phyloP scores from a whole-genome alignment of 2,113 vertebrate genomes.

The Chrysochloris asiatica region DNA sequence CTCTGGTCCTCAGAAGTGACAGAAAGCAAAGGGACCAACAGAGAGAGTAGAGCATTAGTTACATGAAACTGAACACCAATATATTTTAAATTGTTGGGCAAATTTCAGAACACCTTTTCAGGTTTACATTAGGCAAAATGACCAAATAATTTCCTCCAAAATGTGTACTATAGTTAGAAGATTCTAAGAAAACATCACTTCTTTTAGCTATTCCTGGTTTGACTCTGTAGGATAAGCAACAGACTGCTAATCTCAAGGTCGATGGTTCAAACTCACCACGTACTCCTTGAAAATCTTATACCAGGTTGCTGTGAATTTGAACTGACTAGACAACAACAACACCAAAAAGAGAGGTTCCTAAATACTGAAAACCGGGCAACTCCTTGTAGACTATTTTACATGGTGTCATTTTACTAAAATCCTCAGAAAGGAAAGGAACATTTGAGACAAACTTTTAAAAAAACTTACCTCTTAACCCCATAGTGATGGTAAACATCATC shows the following conservation, averaged over 20 bases:
- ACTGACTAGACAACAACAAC: not conserved
- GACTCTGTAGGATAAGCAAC: too few species aligned
- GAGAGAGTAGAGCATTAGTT: conserved; percentile 62
- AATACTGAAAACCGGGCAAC: conserved; percentile 38
- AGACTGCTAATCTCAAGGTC: too few species aligned
- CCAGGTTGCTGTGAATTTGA: conserved; percentile 14
- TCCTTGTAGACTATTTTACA: not conserved
- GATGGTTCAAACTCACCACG: too few species aligned
- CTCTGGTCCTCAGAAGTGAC: conserved; percentile 58
- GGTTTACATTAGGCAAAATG: conserved; percentile 66
- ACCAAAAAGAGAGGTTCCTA: conserved; percentile 39
- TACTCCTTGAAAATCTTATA: too few species aligned
- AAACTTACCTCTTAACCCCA: not conserved
- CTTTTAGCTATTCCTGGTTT: conserved; percentile 52
- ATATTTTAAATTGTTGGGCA: conserved; percentile 37
- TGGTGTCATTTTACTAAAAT: not conserved
- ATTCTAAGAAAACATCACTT: conserved; percentile 27
- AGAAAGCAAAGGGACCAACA: conserved; percentile 63
- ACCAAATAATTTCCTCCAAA: conserved; percentile 49
- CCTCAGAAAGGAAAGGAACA: not conserved
- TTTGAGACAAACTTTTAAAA: too few species aligned
- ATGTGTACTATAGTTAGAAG: conserved; percentile 25
- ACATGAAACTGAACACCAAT: conserved; percentile 36
- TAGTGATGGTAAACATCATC: not conserved
- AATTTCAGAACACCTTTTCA: conserved; percentile 53